phyloP scores from a whole-genome alignment of 2,888 invertebrate species.

The Aquatica leii region DNA sequence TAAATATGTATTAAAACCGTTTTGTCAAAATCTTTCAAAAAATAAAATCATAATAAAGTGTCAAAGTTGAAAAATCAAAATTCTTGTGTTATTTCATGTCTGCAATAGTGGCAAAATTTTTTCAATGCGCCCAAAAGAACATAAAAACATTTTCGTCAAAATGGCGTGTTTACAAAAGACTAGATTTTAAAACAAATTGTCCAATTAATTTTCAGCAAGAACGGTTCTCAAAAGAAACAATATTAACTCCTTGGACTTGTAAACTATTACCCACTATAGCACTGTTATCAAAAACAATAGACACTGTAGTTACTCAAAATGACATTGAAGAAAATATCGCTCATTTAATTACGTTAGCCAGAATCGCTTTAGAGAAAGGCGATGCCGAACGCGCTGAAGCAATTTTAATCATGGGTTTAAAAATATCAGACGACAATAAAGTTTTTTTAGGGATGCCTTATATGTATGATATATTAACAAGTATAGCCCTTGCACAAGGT shows the following conservation, averaged over 20 bases:
- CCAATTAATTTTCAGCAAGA: not conserved
- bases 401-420: slow-evolving; percentile 57
- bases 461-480: slow-evolving; percentile 60
- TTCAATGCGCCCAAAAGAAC: slow-evolving; percentile 4
- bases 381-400: slow-evolving; percentile 57
- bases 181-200: slow-evolving; percentile 4
- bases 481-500: slow-evolving; percentile 58
- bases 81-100: slow-evolving; percentile 31
- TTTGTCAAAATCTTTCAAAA: no score
- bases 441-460: slow-evolving; percentile 56
- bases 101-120: slow-evolving; percentile 12
- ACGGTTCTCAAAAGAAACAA: not conserved
- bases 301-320: slow-evolving; percentile 30
- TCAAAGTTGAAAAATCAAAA: no score
- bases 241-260: not conserved
- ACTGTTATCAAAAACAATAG: slow-evolving; percentile 19
- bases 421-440: slow-evolving; percentile 58
- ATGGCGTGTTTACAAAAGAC: slow-evolving; percentile 24
- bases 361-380: slow-evolving; percentile 55
- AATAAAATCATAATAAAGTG: no score
- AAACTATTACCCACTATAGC: slow-evolving; percentile 20
- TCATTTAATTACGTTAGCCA: slow-evolving; percentile 55
- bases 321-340: slow-evolving; percentile 57
- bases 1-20: no score
- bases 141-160: slow-evolving; percentile 1